A percentile compares a stretch with the other conserved stretches of the same genome.
Conservation (phyloP, 2,113 vertebrate species). For the Gymnarchus niloticus region DNA sequence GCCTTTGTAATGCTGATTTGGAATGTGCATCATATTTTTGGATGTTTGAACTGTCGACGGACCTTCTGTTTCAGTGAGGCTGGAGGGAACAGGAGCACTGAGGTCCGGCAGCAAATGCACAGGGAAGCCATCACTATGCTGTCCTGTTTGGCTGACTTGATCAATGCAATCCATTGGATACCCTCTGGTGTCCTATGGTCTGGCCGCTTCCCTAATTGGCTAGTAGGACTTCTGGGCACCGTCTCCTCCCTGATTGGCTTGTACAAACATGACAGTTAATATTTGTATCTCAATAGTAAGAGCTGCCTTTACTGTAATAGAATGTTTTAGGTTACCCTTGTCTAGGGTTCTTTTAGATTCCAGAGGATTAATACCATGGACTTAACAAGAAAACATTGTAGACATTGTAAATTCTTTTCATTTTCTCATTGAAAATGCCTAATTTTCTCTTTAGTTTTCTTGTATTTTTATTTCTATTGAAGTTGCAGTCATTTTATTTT, state of each 20-base stretch:
- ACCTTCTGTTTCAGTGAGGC: conserved; percentile 24
- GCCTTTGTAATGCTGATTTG: not conserved
- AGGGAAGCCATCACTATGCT: conserved; percentile 67
- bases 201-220: conserved; percentile 75
- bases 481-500: not conserved
- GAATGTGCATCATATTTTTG: conserved; percentile 1
- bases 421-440: not conserved
- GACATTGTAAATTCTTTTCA: not conserved
- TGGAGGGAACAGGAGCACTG: conserved; percentile 29
- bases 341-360: not conserved
- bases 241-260: conserved; percentile 77
- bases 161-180: conserved; percentile 89
- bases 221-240: conserved; percentile 88
- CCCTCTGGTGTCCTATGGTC: conserved; percentile 85
- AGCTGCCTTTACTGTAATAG: not conserved
- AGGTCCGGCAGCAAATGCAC: conserved; percentile 46
- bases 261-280: conserved; percentile 54
- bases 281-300: not conserved
- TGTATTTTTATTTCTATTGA: not conserved
- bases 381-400: too few relatives aligned
- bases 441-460: not conserved
- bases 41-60: not conserved
- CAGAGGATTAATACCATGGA: too few relatives aligned
- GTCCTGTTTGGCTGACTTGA: conserved; percentile 70
- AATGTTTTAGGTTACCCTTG: not conserved